These are phyloP conservation scores for Acanthochromis polyacanthus DNA, from an alignment of 2,113 vertebrate genomes.

Conservation along the genomic window DNA sequence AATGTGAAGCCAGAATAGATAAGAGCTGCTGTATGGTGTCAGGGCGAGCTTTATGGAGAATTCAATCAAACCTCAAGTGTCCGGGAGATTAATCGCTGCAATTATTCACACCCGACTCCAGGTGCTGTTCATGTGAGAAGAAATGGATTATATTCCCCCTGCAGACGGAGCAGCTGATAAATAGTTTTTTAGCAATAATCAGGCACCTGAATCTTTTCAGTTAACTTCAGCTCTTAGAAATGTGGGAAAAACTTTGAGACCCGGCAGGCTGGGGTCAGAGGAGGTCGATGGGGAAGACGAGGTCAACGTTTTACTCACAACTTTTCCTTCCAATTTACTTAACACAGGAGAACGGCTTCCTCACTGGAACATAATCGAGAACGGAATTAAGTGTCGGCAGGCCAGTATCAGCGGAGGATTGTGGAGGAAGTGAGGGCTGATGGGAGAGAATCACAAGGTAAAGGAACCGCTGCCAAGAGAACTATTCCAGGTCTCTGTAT, in stretches of 20 bases:
- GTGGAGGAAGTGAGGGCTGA: constrained; percentile 55
- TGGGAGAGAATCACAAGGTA: constrained; percentile 67
- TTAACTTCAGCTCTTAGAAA: constrained; percentile 9
- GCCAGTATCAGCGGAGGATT: constrained; percentile 25
- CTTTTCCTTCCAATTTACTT: constrained; percentile 50
- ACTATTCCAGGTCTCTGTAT: constrained; percentile 41
- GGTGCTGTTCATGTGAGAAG: constrained; percentile 7
- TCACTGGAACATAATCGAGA: constrained; percentile 46
- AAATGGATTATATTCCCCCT: constrained; percentile 15
- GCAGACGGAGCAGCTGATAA: neutral
- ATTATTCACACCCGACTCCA: constrained; percentile 47
- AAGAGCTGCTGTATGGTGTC: constrained; percentile 21
- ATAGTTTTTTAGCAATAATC: constrained; percentile 7
- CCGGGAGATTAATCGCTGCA: constrained; percentile 55
- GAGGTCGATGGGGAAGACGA: neutral
- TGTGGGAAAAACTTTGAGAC: neutral
- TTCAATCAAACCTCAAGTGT: constrained; percentile 51
- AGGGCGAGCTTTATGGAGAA: constrained; percentile 37
- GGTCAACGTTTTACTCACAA: constrained; percentile 30
- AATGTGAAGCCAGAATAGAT: constrained; percentile 28
- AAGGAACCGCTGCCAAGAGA: constrained; percentile 43
- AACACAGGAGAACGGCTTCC: constrained; percentile 18
- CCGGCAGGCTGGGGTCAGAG: constrained; percentile 1
- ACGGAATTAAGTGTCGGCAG: constrained; percentile 54
- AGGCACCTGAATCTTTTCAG: neutral